Percentiles rank a stretch among this genome's conserved stretches.
These are phyloP conservation scores for Sebastes iracundus DNA, from an alignment of 2,797 vertebrate genomes.

Conservation along the genomic window DNA sequence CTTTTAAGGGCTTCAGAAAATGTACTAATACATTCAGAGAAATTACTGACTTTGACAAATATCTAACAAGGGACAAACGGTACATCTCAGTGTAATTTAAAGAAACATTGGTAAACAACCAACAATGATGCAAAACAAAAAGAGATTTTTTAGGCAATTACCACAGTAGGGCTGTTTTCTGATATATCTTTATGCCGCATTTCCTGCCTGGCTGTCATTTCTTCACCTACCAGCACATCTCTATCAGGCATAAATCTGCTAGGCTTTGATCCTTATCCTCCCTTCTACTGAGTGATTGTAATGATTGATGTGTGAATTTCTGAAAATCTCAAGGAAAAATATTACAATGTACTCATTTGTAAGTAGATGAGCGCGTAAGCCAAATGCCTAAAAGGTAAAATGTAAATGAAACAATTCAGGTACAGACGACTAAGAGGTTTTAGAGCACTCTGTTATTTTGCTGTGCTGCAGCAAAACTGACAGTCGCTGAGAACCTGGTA, in stretches of 20 bases:
- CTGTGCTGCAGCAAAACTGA: slow-evolving; percentile 34
- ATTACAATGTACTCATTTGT: background rate
- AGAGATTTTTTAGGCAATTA: background rate
- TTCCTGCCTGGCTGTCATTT: background rate
- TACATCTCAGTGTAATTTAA: background rate
- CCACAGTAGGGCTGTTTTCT: background rate
- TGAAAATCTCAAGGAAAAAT: slow-evolving; percentile 2
- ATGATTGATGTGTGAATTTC: background rate
- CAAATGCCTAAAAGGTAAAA: background rate
- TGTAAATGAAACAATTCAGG: slow-evolving; percentile 32
- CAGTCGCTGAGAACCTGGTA: slow-evolving; percentile 40
- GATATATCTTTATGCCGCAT: background rate
- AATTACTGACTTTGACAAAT: background rate
- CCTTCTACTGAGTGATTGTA: background rate
- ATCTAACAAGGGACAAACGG: background rate
- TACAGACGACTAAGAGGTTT: slow-evolving; percentile 3
- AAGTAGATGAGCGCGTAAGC: background rate
- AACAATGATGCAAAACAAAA: background rate
- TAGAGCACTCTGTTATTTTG: slow-evolving; percentile 32
- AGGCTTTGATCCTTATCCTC: background rate
- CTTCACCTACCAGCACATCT: background rate
- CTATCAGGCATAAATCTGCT: background rate
- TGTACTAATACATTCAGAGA: background rate
- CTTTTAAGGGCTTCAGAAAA: background rate
- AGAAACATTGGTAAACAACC: background rate